These are phyloP conservation scores for Tetramorium bicarinatum DNA, from an alignment of 2,888 invertebrate genomes.

Conservation along the genomic window DNA sequence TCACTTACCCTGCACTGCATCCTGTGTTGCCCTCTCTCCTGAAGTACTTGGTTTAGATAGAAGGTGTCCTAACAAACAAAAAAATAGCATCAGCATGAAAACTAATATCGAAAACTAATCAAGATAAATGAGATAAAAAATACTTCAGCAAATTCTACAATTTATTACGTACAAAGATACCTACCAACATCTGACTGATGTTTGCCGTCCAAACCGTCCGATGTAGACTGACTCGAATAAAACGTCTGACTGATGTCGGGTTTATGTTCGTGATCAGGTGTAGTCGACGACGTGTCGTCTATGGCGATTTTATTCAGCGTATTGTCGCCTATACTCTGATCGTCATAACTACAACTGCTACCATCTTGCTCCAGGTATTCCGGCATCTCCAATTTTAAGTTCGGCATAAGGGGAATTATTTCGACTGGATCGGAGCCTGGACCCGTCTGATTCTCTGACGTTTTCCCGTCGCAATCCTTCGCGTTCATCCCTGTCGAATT, in stretches of 20 bases:
- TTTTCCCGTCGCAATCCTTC: slow-evolving; percentile 80
- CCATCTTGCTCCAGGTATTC: slow-evolving; percentile 87
- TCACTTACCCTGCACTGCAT: slow-evolving; percentile 86
- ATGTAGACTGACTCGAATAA: slow-evolving; percentile 82
- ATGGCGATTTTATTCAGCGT: slow-evolving; percentile 81
- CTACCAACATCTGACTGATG: slow-evolving; percentile 84
- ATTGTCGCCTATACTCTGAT: slow-evolving; percentile 83
- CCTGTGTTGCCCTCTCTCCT: slow-evolving; percentile 84
- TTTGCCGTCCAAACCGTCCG: slow-evolving; percentile 81
- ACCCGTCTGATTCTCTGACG: slow-evolving; percentile 79
- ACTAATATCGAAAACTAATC: neutral
- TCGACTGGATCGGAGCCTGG: slow-evolving; percentile 84
- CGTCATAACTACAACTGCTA: slow-evolving; percentile 86
- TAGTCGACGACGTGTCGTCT: slow-evolving; percentile 81
- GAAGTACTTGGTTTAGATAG: slow-evolving; percentile 86
- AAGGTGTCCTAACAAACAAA: slow-evolving; percentile 82
- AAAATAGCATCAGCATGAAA: slow-evolving; percentile 37
- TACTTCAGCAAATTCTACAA: neutral
- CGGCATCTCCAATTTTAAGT: slow-evolving; percentile 88
- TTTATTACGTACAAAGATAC: slow-evolving; percentile 39
- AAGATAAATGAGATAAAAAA: neutral
- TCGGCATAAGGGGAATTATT: slow-evolving; percentile 86
- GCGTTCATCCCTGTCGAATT: slow-evolving; percentile 75
- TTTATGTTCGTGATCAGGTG: slow-evolving; percentile 83
- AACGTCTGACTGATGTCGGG: slow-evolving; percentile 85